Evolutionary conservation across 1,140 invertebrate genomes (phyloP).

Genomic region (Pomacea maculata): DNA sequence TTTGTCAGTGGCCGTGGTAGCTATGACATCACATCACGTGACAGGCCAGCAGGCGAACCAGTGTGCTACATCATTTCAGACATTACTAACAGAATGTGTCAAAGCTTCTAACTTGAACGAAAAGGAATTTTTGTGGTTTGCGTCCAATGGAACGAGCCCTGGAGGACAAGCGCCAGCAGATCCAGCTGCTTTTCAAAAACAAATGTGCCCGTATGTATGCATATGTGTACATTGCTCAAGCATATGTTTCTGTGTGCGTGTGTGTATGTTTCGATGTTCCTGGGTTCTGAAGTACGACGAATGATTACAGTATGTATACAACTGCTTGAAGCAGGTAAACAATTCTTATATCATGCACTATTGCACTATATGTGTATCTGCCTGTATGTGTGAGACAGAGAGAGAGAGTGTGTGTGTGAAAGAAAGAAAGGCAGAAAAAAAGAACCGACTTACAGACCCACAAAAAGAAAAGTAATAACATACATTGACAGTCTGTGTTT

Average conservation of each 20-base stretch:
- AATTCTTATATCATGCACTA: too few relatives aligned
- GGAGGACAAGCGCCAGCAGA: slow-evolving; percentile 13
- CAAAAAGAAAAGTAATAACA: too few relatives aligned
- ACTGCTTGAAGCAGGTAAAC: too few relatives aligned
- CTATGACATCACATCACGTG: background rate
- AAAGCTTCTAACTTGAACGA: background rate
- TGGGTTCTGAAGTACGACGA: too few relatives aligned
- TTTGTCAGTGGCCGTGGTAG: background rate
- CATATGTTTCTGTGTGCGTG: background rate
- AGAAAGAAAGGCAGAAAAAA: background rate
- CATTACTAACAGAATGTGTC: slow-evolving; percentile 9
- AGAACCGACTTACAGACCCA: too few relatives aligned
- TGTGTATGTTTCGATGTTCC: background rate
- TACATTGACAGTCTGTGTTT: background rate
- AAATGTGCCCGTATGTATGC: slow-evolving; percentile 23
- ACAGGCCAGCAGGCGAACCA: background rate
- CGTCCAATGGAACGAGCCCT: slow-evolving; percentile 31
- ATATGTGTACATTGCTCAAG: background rate
- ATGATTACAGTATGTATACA: too few relatives aligned
- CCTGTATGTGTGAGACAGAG: background rate
- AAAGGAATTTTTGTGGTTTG: slow-evolving; percentile 25
- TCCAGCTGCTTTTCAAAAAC: slow-evolving; percentile 10
- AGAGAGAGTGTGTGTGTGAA: background rate
- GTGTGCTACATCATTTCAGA: background rate
- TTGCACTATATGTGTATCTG: too few relatives aligned